A percentile compares a stretch with the other conserved stretches of the same genome.
Evolutionary conservation across 2,888 invertebrate genomes (phyloP).

Genomic region (Dastarcus helophoroides): DNA sequence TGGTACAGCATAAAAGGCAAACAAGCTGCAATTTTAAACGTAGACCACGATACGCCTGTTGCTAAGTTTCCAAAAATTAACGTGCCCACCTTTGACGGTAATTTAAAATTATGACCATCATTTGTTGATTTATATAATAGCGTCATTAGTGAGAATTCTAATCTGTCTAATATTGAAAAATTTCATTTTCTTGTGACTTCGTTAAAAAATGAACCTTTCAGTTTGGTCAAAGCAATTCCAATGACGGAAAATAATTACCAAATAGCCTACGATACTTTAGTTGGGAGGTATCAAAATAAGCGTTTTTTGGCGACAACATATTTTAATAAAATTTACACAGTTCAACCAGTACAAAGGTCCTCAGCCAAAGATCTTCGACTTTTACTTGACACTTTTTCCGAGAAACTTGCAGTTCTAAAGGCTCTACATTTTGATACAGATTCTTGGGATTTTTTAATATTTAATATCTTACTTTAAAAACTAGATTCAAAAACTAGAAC

Average conservation of each 20-base stretch:
- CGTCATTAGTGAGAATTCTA: slow-evolving; percentile 3
- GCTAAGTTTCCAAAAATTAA: background rate
- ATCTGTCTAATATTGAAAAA: slow-evolving; percentile 6
- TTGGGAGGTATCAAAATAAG: slow-evolving; percentile 5
- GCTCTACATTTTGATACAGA: no score
- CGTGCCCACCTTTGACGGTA: no score
- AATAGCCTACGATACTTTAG: slow-evolving; percentile 5
- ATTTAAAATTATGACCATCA: no score
- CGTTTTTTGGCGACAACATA: slow-evolving; percentile 5
- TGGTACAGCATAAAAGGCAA: slow-evolving; percentile 3
- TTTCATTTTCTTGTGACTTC: slow-evolving; percentile 7
- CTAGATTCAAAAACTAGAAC: no score
- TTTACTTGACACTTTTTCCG: no score
- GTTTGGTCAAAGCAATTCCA: slow-evolving; percentile 5
- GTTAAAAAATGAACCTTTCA: slow-evolving; percentile 2
- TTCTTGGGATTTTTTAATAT: slow-evolving; percentile 5
- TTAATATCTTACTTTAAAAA: slow-evolving; percentile 5
- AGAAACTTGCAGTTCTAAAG: no score
- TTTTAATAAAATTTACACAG: slow-evolving; percentile 8
- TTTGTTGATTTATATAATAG: slow-evolving; percentile 5
- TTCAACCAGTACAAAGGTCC: no score
- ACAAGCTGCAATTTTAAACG: slow-evolving; percentile 2
- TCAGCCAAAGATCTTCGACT: no score
- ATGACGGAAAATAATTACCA: slow-evolving; percentile 5
- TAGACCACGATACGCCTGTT: background rate